Percentiles rank a stretch among this genome's conserved stretches.
Conservation (phyloP, 92 coral and sea anemone genomes). For the Blastomussa wellsi region DNA sequence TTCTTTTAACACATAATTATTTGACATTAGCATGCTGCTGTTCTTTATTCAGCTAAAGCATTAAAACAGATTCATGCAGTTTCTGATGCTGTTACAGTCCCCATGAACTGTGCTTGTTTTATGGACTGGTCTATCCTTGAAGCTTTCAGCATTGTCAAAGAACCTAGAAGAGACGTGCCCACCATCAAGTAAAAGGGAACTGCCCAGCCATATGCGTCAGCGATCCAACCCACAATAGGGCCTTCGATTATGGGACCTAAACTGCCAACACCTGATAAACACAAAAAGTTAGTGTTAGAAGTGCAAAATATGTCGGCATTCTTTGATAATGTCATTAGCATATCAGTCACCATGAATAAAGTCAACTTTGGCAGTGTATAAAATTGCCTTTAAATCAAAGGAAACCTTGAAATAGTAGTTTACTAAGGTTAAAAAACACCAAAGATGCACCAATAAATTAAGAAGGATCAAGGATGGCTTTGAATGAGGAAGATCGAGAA, state of each 20-base stretch:
- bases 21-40: neutral
- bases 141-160: slow-evolving; percentile 82
- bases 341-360: too few relatives aligned
- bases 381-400: too few relatives aligned
- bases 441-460: too few relatives aligned
- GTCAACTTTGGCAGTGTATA: too few relatives aligned
- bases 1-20: neutral
- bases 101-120: slow-evolving; percentile 78
- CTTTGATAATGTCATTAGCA: too few relatives aligned
- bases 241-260: slow-evolving; percentile 93
- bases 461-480: too few relatives aligned
- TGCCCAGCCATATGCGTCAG: slow-evolving; percentile 88
- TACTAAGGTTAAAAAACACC: too few relatives aligned
- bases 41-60: neutral
- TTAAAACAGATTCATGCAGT: neutral
- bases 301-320: too few relatives aligned
- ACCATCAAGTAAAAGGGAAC: slow-evolving; percentile 95
- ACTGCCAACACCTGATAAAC: slow-evolving; percentile 87
- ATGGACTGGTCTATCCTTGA: slow-evolving; percentile 66
- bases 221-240: slow-evolving; percentile 92
- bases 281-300: neutral
- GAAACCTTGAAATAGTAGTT: too few relatives aligned
- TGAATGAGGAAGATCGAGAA: too few relatives aligned
- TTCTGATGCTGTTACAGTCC: slow-evolving; percentile 40
- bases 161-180: slow-evolving; percentile 72